phyloP scores from a whole-genome alignment of 2,797 vertebrate species.

The Notolabrus celidotus region DNA sequence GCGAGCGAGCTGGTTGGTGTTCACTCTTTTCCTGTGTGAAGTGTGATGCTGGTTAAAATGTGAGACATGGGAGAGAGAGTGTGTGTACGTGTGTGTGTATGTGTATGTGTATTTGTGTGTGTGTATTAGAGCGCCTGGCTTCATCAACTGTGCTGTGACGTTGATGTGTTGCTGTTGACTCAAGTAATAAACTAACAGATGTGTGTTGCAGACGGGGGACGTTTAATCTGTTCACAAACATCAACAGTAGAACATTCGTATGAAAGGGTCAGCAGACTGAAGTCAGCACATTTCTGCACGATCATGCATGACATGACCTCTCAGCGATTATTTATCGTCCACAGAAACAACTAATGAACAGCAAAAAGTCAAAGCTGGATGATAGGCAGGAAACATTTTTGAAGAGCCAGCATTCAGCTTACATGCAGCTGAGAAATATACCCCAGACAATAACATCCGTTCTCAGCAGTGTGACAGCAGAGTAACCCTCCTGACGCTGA shows the following conservation, averaged over 20 bases:
- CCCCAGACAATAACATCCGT: conserved; percentile 43
- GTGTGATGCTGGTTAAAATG: conserved; percentile 35
- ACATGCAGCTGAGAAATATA: conserved; percentile 33
- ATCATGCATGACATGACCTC: not conserved
- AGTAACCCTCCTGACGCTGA: conserved; percentile 45
- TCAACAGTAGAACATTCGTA: too few species aligned
- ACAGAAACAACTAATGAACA: not conserved
- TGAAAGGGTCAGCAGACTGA: not conserved
- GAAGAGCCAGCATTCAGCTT: conserved; percentile 11
- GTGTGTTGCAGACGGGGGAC: too few species aligned
- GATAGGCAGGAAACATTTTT: conserved; percentile 16
- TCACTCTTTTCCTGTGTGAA: conserved; percentile 42
- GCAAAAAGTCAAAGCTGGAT: conserved; percentile 3
- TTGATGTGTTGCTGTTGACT: too few species aligned
- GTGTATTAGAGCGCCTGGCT: too few species aligned
- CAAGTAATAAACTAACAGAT: too few species aligned
- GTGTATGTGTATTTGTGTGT: too few species aligned
- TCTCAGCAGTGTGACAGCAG: conserved; percentile 19
- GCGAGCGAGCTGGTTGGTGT: conserved; percentile 35
- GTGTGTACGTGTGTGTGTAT: too few species aligned
- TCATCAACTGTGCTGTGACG: too few species aligned
- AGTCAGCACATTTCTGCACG: not conserved
- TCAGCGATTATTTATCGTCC: not conserved
- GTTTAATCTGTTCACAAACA: too few species aligned
- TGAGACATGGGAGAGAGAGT: conserved; percentile 13